A percentile compares a stretch with the other conserved stretches of the same genome.
phyloP scores from a whole-genome alignment of 2,888 invertebrate species.

The Pycnomerus fuliginosus region DNA sequence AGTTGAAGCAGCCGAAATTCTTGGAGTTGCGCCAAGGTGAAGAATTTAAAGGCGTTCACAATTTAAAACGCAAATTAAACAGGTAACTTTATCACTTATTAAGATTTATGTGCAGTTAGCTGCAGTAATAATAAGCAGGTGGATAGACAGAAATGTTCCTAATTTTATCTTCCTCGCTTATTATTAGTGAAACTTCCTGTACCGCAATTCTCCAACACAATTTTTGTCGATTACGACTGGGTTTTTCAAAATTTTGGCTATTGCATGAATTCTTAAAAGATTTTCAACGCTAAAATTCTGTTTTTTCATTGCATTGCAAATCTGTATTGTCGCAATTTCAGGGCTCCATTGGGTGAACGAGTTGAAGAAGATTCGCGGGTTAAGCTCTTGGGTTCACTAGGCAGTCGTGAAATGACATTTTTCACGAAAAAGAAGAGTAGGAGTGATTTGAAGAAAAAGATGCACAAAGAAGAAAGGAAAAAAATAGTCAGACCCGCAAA shows the following conservation, averaged over 20 bases:
- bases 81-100: conserved; percentile 53
- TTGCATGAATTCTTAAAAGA: neutral
- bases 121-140: conserved; percentile 3
- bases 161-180: neutral
- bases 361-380: conserved; percentile 61
- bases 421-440: conserved; percentile 60
- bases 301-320: neutral
- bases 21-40: conserved; percentile 63
- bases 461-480: conserved; percentile 70
- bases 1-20: conserved; percentile 57
- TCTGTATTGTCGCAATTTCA: neutral
- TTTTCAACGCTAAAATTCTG: neutral
- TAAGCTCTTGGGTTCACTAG: conserved; percentile 60
- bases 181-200: neutral
- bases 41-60: conserved; percentile 59
- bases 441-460: conserved; percentile 62
- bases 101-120: neutral
- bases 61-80: conserved; percentile 55
- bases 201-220: neutral
- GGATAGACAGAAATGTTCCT: neutral
- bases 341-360: conserved; percentile 68
- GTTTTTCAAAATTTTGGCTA: neutral
- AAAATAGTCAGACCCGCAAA: conserved; percentile 61
- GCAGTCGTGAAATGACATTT: conserved; percentile 82
- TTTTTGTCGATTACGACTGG: neutral